Evolutionary conservation across 1,140 invertebrate genomes (phyloP), one percentile per base, ranked within the genome.

Genomic region (Nephila pilipes): DNA sequence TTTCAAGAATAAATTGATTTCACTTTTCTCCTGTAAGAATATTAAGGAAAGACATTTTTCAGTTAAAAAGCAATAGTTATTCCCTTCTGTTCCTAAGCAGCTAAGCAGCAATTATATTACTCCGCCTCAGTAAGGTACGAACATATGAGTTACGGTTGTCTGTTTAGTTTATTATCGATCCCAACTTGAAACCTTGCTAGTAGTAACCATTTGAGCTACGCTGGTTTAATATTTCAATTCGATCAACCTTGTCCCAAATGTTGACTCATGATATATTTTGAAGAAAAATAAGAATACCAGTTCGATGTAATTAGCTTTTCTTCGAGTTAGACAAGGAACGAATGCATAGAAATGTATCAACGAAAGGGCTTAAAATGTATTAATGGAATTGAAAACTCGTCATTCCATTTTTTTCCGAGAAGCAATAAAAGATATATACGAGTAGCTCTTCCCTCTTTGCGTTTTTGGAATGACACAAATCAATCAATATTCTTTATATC

Each of bases 221-320:
- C 80, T 83, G 54, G 80, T 38, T 83, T 83, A 83, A 83, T 83
- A 83, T 83, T 54, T 83, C 46, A 83, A 83, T 83, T 38, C 38
- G 38, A 83, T 83, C 80, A 83, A 83, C 80, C 80, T 83, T 83
- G 80, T 83, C 80, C 54, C n/a, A 55, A 83, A 83, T 83, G 54
- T 54, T 83, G 80, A 83, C 54, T 83, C 80, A 83, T 83, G 46
- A 29, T 25, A 83, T 55, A 46, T 55, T 83, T 83, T 14, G 36
- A 83, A n/a, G 14, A 20, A 83, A 83, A 55, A 12, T 54, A n/a
- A 75, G 69, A 75, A 75, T 32, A 20, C 69, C 69, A 46, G 22
- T 83, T 54, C n/a, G 5, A 6, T 83, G 54, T 83, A 83, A 83
- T 83, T 83, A 83, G 46, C 80, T 83, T 18, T 3, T 22, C 58